Conservation (phyloP, 2,888 invertebrate genomes). For the Phortica okadai region DNA sequence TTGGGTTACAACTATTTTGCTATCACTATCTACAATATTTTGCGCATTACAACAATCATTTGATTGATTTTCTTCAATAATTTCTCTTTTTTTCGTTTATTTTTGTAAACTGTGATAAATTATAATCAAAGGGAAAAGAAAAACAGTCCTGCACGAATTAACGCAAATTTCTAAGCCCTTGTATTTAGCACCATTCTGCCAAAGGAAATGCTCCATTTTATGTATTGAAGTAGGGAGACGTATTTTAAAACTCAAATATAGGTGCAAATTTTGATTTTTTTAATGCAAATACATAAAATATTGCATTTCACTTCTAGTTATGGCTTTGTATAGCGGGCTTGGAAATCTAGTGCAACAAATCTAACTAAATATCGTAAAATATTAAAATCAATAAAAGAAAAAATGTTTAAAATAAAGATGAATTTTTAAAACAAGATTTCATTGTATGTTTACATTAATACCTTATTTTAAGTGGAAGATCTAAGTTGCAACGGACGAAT, state of each 20-base stretch:
- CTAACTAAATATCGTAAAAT: too few relatives aligned
- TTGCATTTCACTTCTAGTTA: not conserved
- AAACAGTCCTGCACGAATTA: constrained; percentile 3
- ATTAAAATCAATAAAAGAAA: not conserved
- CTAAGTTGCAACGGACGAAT: too few relatives aligned
- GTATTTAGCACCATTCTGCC: not conserved
- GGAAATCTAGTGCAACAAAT: too few relatives aligned
- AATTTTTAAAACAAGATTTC: constrained; percentile 4
- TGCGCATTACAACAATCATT: constrained; percentile 10
- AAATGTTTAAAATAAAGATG: constrained; percentile 10
- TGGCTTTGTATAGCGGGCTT: not conserved
- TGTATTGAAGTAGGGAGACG: constrained; percentile 24
- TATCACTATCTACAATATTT: not conserved
- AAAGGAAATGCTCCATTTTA: constrained; percentile 10
- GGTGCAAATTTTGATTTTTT: constrained; percentile 29
- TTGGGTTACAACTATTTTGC: not conserved
- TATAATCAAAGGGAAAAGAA: not conserved
- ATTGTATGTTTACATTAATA: not conserved
- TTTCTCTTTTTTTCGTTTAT: not conserved
- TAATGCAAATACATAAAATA: constrained; percentile 6
- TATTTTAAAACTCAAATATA: constrained; percentile 15
- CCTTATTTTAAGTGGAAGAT: not conserved
- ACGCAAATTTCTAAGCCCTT: not conserved
- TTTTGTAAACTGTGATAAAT: constrained; percentile 28
- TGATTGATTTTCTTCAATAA: not conserved